These are phyloP conservation scores for Papilio demoleus DNA, from an alignment of 2,888 invertebrate genomes.

Conservation along the genomic window DNA sequence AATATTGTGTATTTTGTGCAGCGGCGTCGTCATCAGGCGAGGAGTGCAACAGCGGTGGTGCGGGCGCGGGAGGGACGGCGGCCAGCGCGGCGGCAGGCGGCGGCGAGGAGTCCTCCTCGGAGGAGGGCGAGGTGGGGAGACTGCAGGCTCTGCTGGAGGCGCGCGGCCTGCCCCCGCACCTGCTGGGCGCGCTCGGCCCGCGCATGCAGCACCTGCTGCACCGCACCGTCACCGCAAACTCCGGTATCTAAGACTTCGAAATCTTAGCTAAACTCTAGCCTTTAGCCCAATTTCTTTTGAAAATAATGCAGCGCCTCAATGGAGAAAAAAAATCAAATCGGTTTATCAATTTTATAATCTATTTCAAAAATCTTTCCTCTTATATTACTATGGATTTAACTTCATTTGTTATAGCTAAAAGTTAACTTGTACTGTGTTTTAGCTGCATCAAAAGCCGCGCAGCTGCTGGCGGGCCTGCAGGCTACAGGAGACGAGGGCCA, in stretches of 20 bases:
- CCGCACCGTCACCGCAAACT: constrained; percentile 93
- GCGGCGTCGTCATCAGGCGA: constrained; percentile 72
- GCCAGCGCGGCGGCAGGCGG: constrained; percentile 79
- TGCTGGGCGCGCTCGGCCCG: constrained; percentile 97
- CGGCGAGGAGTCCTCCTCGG: constrained; percentile 83
- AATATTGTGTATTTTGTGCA: constrained; percentile 41
- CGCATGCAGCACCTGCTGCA: constrained; percentile 98
- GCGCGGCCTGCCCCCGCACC: constrained; percentile 97
- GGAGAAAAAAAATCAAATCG: too few species aligned
- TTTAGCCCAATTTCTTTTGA: too few species aligned
- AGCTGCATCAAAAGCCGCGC: constrained; percentile 96
- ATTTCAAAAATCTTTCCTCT: too few species aligned
- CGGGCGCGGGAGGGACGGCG: constrained; percentile 64
- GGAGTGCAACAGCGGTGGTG: constrained; percentile 60
- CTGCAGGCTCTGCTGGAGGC: constrained; percentile 97
- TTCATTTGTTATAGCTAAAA: background rate
- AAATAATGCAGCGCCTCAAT: too few species aligned
- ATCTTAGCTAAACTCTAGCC: too few species aligned
- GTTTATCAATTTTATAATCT: too few species aligned
- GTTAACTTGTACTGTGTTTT: background rate
- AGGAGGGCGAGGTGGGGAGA: constrained; percentile 97
- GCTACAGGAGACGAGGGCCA: constrained; percentile 97
- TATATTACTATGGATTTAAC: background rate
- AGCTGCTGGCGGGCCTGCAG: constrained; percentile 95
- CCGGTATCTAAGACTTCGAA: constrained; percentile 60